These are phyloP conservation scores for Lampris incognitus DNA, from an alignment of 2,113 vertebrate species.

Conservation along the genomic window DNA sequence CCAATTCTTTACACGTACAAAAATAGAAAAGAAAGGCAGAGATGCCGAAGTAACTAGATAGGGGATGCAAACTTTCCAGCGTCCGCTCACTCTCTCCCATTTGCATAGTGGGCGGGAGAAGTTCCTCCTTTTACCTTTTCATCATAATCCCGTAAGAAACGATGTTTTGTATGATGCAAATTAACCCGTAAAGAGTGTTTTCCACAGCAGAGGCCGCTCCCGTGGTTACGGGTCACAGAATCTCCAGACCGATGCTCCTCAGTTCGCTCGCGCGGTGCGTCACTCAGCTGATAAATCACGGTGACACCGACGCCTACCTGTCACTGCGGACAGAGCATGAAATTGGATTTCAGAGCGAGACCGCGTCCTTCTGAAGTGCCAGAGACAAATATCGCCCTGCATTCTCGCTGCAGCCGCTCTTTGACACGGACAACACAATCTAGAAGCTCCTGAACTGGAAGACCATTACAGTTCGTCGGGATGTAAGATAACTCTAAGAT, in stretches of 20 bases:
- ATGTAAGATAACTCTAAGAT: background rate
- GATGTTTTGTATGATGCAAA: too few species aligned
- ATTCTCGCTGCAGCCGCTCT: background rate
- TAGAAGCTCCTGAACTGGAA: background rate
- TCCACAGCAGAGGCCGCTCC: too few species aligned
- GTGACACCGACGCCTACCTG: conserved; percentile 9
- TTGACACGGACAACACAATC: background rate
- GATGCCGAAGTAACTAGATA: background rate
- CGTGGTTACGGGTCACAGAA: too few species aligned
- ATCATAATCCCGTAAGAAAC: too few species aligned
- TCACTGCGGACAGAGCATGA: conserved; percentile 20
- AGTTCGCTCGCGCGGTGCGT: background rate
- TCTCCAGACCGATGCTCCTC: background rate
- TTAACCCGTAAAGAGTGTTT: too few species aligned
- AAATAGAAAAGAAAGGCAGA: conserved; percentile 4
- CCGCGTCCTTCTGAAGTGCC: background rate
- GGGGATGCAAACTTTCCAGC: conserved; percentile 16
- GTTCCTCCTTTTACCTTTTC: too few species aligned
- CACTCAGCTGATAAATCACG: conserved; percentile 13
- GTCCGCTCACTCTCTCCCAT: background rate
- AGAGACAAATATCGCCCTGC: conserved; percentile 3
- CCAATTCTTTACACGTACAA: conserved; percentile 16
- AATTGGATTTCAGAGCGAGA: conserved; percentile 16
- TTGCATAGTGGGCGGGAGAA: too few species aligned
- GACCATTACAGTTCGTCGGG: conserved; percentile 3